Base-by-base conservation (phyloP, 2,113 vertebrate genomes). In the Axis porcinus region DNA sequence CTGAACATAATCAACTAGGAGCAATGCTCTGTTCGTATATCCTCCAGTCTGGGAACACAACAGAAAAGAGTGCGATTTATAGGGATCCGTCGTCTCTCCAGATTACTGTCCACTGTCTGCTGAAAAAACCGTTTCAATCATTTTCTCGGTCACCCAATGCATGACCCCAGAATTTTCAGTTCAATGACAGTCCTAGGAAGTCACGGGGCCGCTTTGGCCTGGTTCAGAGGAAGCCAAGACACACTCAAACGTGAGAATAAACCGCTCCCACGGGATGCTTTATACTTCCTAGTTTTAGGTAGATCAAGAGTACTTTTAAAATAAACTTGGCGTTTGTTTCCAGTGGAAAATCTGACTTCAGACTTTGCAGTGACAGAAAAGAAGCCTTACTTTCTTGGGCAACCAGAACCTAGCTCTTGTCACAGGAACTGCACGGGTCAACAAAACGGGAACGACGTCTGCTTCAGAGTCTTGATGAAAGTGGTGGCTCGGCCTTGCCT, bases 341-440 rank as follows among this genome's bases (percentile, higher is more conserved):
- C 95, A 76, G 3, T 70, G 89, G 96, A 96, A 97, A 98, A 87
- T 89, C 91, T 97, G 93, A 97, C 90, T 89, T 89, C 82, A 94
- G 92, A 64, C 57, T 55, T 79, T n/a, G 84, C 21, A n/a, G 54
- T 1, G 23, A 89, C 60, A 64, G 62, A 91, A 79, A 82, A 79
- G 55, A 19, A 90, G 25, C 47, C 50, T 89, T 60, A 13, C 54
- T 94, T 90, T 84, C 79, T 78, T 50, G 58, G 15, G 30, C 82
- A 78, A 78, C 67, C 45, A 64, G 82, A 88, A 45, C n/a, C 33
- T 43, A 79, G 55, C 9, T 55, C 67, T 52, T 78, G 52, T 43
- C 60, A 30, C 47, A 28, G 43, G 33, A 5, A 50, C 19, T 4
- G 9, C 16, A 9, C 16, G 8, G 67, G 52, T 52, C 62, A 83